phyloP scores from a whole-genome alignment of 2,113 vertebrate genomes.

The Tyto alba region DNA sequence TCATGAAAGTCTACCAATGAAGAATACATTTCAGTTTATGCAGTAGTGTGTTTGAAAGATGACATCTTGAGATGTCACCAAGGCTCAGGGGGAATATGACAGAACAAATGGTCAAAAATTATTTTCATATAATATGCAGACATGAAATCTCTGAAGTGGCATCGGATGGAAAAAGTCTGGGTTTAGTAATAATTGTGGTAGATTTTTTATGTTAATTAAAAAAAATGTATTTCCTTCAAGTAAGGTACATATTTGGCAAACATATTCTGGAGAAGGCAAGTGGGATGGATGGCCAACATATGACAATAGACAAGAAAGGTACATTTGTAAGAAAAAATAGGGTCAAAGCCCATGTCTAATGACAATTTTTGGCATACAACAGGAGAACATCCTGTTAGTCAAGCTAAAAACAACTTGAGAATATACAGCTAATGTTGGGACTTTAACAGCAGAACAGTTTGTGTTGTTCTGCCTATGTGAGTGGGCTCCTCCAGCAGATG shows the following conservation, averaged over 20 bases:
- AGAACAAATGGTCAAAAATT: not conserved
- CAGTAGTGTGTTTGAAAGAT: not conserved
- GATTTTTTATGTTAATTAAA: not conserved
- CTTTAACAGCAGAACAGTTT: not conserved
- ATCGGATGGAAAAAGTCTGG: not conserved
- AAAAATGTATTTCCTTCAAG: not conserved
- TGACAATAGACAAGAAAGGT: not conserved
- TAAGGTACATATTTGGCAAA: not conserved
- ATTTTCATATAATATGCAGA: not conserved
- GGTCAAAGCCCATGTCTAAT: not conserved
- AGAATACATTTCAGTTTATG: not conserved
- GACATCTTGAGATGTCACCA: not conserved
- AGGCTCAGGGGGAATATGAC: not conserved
- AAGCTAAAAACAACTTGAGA: not conserved
- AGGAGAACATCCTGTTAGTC: not conserved
- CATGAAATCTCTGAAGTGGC: not conserved
- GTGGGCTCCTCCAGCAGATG: not conserved
- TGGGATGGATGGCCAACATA: not conserved
- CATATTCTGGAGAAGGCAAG: not conserved
- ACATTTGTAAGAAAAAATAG: not conserved
- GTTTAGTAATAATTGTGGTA: not conserved
- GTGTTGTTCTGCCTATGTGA: rapidly evolving
- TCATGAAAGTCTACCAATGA: not conserved
- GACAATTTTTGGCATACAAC: not conserved
- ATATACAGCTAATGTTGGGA: not conserved